Percentiles rank a stretch among this genome's conserved stretches.
Conservation (phyloP, 1,140 invertebrate genomes). For the Hylaeus volcanicus region DNA sequence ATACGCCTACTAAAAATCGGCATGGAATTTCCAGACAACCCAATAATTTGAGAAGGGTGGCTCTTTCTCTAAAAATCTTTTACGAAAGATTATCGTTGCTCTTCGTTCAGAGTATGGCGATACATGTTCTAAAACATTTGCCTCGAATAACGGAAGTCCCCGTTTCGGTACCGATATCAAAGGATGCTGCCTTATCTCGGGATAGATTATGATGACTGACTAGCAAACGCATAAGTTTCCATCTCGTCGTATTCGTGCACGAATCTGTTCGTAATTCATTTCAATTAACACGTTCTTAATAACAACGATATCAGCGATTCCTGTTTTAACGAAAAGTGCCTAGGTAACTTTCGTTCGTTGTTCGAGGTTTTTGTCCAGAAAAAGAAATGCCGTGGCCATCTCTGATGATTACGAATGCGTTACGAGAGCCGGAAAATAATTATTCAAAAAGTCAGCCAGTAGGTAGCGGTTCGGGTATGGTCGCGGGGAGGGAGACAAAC, state of each 20-base stretch:
- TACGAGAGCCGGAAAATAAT: not conserved
- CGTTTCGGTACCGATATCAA: constrained; percentile 72
- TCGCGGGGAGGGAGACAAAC: not conserved
- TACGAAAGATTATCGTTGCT: too few relatives aligned
- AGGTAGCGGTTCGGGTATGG: constrained; percentile 1
- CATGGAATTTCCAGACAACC: too few relatives aligned
- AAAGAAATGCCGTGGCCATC: too few relatives aligned
- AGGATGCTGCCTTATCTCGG: constrained; percentile 72
- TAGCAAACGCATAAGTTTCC: not conserved
- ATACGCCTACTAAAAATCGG: too few relatives aligned
- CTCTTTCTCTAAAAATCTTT: too few relatives aligned
- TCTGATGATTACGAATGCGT: constrained; percentile 11
- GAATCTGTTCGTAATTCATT: not conserved
- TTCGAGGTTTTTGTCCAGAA: too few relatives aligned
- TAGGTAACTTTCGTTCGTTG: too few relatives aligned
- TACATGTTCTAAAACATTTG: not conserved
- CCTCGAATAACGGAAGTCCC: constrained; percentile 60
- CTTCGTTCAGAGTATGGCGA: not conserved
- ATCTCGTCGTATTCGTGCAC: not conserved
- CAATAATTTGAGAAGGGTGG: too few relatives aligned
- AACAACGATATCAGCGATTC: too few relatives aligned
- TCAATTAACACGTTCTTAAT: not conserved
- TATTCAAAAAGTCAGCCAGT: constrained; percentile 42
- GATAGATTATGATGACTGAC: constrained; percentile 17
- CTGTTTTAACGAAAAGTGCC: too few relatives aligned